Evolutionary conservation across 2,888 invertebrate species (phyloP), one percentile per base, ranked within the genome.

Genomic region (Leucophora obtusa): DNA sequence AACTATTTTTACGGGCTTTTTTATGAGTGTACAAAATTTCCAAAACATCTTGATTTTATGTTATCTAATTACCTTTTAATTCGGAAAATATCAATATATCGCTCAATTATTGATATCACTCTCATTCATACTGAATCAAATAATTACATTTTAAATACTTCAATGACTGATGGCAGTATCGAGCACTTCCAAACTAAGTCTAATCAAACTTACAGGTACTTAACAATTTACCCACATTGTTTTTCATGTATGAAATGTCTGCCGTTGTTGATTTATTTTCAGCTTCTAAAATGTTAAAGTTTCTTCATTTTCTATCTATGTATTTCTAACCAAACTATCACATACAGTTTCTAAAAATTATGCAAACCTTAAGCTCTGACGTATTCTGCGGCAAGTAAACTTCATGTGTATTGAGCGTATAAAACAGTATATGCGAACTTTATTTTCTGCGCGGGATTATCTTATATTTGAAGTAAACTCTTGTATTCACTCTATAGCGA

Each of bases 221-320:
- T 47, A n/a, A 47, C 43, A n/a, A 47, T n/a, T n/a, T 47, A 47
- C 43, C 43, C 43, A n/a, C 43, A 1, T 7, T 47, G 0, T n/a
- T 0, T 4, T 6, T 3, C 11, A n/a, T 6, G 43, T 47, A 2
- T 47, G 14, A 2, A 47, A 5, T n/a, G 14, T 47, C 1, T 60
- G 24, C 15, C 38, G 28, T 58, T 73, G 68, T 58, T 69, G 73
- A 79, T 69, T 73, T 69, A 73, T 78, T 51, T 58, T 51, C 69
- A 56, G 62, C 43, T 59, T 18, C 53, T 63, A 73, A 54, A 63
- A 38, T 56, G n/a, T 43, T 53, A 73, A 73, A 79, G 62, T 73
- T 79, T 79, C 58, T 79, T 62, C 47, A 69, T 73, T 69, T 73
- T 24, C 43, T 28, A 8, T 8, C 47, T 35, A 38, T n/a, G n/a